Percentiles rank a stretch among this genome's conserved stretches.
Conservation (phyloP, 2,113 vertebrate genomes). For the Pteruthius melanotis region DNA sequence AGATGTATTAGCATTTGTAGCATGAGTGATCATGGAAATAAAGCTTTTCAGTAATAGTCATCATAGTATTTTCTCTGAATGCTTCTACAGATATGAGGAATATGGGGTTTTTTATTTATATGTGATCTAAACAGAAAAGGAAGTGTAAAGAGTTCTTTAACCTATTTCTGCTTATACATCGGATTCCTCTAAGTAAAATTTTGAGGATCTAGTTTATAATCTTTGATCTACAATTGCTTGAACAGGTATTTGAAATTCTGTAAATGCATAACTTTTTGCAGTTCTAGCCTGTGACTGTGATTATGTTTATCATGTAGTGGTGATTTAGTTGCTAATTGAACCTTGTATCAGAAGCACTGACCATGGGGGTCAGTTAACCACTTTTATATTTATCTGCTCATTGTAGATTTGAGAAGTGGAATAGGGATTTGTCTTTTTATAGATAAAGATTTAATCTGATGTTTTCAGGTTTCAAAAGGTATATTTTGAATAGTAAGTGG, state of each 20-base stretch:
- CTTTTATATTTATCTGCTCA: background rate
- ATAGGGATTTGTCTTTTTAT: background rate
- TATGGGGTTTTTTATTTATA: rapidly evolving
- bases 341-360: background rate
- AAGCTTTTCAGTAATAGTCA: background rate
- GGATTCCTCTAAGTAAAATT: background rate
- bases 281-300: background rate
- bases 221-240: background rate
- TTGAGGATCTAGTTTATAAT: background rate
- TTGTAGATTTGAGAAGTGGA: background rate
- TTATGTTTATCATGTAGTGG: background rate
- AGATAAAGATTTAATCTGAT: background rate
- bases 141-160: background rate
- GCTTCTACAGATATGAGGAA: background rate
- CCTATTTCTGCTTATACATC: background rate
- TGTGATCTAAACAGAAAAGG: background rate
- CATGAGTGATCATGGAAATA: background rate
- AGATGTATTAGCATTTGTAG: background rate
- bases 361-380: background rate
- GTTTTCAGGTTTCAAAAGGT: background rate
- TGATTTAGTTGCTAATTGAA: background rate
- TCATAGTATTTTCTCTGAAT: background rate
- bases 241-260: background rate
- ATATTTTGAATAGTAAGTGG: background rate
- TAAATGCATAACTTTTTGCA: background rate